A percentile compares a stretch with the other conserved stretches of the same genome.
phyloP scores from a whole-genome alignment of 2,113 vertebrate genomes.

The Xyrauchen texanus region DNA sequence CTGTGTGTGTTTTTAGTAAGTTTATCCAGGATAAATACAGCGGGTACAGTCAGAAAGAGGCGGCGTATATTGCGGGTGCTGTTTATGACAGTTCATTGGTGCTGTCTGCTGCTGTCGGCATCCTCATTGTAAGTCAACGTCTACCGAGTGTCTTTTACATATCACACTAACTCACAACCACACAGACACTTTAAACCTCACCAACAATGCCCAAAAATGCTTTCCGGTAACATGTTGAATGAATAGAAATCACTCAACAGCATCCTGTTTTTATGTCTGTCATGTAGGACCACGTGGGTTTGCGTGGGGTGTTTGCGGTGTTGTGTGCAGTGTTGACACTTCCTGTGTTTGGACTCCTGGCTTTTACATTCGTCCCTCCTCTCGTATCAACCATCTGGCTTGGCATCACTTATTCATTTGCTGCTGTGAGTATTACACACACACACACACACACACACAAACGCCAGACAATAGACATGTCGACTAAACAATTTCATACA shows the following conservation, averaged over 20 bases:
- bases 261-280: not conserved
- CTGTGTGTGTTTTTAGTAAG: slow-evolving; percentile 71
- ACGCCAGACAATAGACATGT: too few species aligned
- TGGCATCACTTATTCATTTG: slow-evolving; percentile 81
- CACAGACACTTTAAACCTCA: too few species aligned
- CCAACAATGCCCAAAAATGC: too few species aligned
- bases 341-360: slow-evolving; percentile 79
- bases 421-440: slow-evolving; percentile 71
- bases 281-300: slow-evolving; percentile 73
- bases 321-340: slow-evolving; percentile 74
- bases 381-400: slow-evolving; percentile 79
- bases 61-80: slow-evolving; percentile 74
- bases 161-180: not conserved
- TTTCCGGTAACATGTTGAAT: not conserved
- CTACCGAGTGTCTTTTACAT: too few species aligned
- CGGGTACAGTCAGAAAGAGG: slow-evolving; percentile 78
- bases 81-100: slow-evolving; percentile 79
- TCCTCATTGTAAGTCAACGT: slow-evolving; percentile 76
- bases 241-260: too few species aligned
- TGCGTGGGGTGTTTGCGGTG: slow-evolving; percentile 74
- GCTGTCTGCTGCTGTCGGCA: slow-evolving; percentile 75
- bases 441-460: not conserved
- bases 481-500: too few species aligned
- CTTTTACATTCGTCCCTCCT: slow-evolving; percentile 77
- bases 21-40: slow-evolving; percentile 85